phyloP scores from a whole-genome alignment of 92 coral and sea anemone genomes.

The Epizoanthus fatuus region DNA sequence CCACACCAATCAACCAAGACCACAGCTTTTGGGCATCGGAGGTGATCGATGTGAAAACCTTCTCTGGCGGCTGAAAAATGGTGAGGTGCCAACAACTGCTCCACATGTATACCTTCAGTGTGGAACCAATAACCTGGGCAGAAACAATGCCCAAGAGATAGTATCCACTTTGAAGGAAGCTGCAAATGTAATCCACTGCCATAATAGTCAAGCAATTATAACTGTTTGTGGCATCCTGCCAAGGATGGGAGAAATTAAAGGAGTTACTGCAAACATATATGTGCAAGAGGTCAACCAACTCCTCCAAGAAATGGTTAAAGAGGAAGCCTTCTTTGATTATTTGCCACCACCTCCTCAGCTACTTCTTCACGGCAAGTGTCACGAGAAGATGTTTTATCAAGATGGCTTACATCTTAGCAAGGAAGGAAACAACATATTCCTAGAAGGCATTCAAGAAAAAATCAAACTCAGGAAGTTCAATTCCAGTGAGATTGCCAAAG shows the following conservation, averaged over 20 bases:
- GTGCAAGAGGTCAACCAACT: not conserved
- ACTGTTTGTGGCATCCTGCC: constrained; percentile 1
- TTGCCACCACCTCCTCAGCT: not conserved
- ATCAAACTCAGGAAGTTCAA: not conserved
- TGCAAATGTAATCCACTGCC: not conserved
- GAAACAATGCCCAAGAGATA: not conserved
- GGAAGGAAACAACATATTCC: not conserved
- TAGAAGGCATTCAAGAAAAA: no score
- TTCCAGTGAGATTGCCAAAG: not conserved
- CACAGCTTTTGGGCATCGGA: not conserved
- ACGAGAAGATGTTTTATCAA: not conserved
- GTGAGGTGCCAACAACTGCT: not conserved
- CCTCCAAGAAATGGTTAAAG: not conserved
- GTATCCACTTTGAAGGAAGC: not conserved
- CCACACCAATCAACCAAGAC: not conserved
- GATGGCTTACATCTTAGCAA: not conserved
- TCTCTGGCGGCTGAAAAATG: not conserved
- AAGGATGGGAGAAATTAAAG: not conserved
- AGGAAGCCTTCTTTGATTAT: not conserved
- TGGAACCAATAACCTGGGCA: not conserved
- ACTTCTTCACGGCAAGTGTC: not conserved
- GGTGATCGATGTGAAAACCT: constrained; percentile 14
- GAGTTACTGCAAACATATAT: not conserved
- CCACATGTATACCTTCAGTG: not conserved
- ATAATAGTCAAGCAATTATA: not conserved